A percentile compares a stretch with the other conserved stretches of the same genome.
These are phyloP conservation scores for Gobionotothen gibberifrons DNA, from an alignment of 2,797 vertebrate species.

Conservation along the genomic window DNA sequence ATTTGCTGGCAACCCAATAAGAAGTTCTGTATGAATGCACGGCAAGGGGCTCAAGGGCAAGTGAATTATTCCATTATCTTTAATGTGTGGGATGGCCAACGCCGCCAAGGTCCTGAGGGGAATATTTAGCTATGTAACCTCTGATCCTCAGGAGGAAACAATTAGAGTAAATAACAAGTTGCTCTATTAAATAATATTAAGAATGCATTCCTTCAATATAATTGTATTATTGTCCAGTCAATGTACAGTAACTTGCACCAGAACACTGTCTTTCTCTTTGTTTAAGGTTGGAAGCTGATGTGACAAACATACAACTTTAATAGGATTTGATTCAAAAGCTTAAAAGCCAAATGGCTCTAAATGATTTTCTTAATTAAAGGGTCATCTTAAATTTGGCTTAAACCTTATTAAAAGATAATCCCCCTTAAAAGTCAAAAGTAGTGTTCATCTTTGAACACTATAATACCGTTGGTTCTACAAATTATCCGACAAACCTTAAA, in stretches of 20 bases:
- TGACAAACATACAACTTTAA: conserved; percentile 51
- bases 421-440: conserved; percentile 66
- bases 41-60: conserved; percentile 77
- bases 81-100: conserved; percentile 67
- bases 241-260: background rate
- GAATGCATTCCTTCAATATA: no score
- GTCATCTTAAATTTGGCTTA: conserved; percentile 64
- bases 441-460: background rate
- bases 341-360: conserved; percentile 54
- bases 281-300: conserved; percentile 35
- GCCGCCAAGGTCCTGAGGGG: conserved; percentile 55
- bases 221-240: background rate
- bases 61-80: conserved; percentile 80
- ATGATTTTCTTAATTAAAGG: conserved; percentile 69
- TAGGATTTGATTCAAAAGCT: conserved; percentile 64
- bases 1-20: conserved; percentile 72
- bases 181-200: no score
- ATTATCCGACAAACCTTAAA: background rate
- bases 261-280: conserved; percentile 27
- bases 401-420: conserved; percentile 73
- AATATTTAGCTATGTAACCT: conserved; percentile 64
- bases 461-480: background rate
- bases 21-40: conserved; percentile 66
- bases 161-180: conserved; percentile 33
- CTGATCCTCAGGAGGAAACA: conserved; percentile 44